A percentile compares a stretch with the other conserved stretches of the same genome.
Conservation (phyloP, 1,140 invertebrate genomes). For the Drosophila novamexicana region DNA sequence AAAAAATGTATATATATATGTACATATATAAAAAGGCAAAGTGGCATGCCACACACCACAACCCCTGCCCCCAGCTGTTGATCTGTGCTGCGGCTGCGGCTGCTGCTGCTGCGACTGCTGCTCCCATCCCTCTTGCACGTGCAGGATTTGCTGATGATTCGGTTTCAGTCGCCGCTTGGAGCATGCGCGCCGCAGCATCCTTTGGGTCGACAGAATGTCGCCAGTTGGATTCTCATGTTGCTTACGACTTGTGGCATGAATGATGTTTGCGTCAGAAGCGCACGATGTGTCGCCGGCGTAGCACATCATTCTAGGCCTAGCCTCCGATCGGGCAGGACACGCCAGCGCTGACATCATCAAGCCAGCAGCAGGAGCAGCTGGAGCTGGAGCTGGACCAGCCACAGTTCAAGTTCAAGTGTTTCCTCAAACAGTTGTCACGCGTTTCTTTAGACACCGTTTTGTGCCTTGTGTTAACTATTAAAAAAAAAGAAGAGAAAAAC, state of each 20-base stretch:
- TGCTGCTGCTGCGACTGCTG: slow-evolving; percentile 2
- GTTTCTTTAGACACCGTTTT: slow-evolving; percentile 59
- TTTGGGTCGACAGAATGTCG: slow-evolving; percentile 38
- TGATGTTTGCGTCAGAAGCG: slow-evolving; percentile 79
- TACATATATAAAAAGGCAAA: slow-evolving; percentile 43
- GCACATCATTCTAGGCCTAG: slow-evolving; percentile 85
- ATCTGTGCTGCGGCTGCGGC: slow-evolving; percentile 7
- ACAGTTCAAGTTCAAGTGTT: slow-evolving; percentile 38
- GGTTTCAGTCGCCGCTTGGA: slow-evolving; percentile 41
- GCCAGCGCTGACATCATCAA: slow-evolving; percentile 51
- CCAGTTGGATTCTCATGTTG: slow-evolving; percentile 65
- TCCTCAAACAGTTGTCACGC: slow-evolving; percentile 26
- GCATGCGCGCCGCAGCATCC: slow-evolving; percentile 62
- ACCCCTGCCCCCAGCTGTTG: slow-evolving; percentile 1
- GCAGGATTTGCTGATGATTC: not conserved
- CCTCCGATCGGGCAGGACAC: slow-evolving; percentile 84
- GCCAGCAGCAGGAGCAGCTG: slow-evolving; percentile 8
- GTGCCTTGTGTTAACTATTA: slow-evolving; percentile 57
- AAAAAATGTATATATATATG: slow-evolving; percentile 28
- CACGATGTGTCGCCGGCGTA: slow-evolving; percentile 81
- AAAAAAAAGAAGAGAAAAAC: not conserved
- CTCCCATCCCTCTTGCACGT: slow-evolving; percentile 37
- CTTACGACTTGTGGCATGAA: slow-evolving; percentile 83
- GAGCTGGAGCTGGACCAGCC: not conserved
- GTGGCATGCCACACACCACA: slow-evolving; percentile 20